Conservation (phyloP, 2,888 invertebrate genomes). For the Parnassius orleans region DNA sequence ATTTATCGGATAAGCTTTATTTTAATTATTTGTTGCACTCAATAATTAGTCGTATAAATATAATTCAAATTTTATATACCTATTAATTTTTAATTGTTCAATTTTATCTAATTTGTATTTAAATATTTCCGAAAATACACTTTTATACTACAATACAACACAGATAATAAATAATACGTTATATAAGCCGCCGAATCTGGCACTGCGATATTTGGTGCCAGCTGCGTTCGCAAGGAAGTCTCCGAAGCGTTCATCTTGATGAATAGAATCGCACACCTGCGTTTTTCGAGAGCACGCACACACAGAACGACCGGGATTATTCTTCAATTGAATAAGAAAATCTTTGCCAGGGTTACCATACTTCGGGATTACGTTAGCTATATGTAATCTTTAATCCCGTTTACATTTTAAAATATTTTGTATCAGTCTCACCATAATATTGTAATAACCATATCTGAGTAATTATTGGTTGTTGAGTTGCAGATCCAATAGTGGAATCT, state of each 20-base stretch:
- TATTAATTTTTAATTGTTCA: too few species aligned
- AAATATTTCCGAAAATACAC: too few species aligned
- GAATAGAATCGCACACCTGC: conserved; percentile 24
- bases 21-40: too few species aligned
- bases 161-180: neutral
- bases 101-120: too few species aligned
- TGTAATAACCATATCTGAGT: too few species aligned
- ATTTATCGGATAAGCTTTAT: too few species aligned
- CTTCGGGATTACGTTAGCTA: neutral
- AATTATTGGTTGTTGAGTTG: too few species aligned
- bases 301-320: conserved; percentile 10
- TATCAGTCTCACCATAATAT: too few species aligned
- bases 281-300: conserved; percentile 13
- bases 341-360: conserved; percentile 18
- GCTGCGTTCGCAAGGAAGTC: conserved; percentile 22
- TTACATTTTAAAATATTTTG: neutral
- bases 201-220: conserved; percentile 14
- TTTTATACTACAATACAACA: too few species aligned
- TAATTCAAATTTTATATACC: too few species aligned
- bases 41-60: too few species aligned
- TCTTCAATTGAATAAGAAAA: conserved; percentile 17
- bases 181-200: conserved; percentile 17
- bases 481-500: too few species aligned
- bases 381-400: neutral
- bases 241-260: conserved; percentile 3